These are phyloP conservation scores for Panzeria rudis DNA, from an alignment of 2,888 invertebrate species.

Conservation along the genomic window DNA sequence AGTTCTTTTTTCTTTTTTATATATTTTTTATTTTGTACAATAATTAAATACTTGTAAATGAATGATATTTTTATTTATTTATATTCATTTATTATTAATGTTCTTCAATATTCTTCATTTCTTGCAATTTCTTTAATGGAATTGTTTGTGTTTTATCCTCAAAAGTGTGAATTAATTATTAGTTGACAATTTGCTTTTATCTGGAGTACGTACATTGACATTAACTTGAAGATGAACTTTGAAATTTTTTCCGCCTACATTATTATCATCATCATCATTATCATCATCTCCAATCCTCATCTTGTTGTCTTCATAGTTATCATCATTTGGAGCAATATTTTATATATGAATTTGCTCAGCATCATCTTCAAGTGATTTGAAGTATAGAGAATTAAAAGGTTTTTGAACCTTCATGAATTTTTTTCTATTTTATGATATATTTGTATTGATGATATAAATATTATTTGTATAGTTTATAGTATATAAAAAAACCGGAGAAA, in stretches of 20 bases:
- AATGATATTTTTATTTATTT: not conserved
- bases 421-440: no score
- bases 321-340: not conserved
- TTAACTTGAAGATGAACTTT: slow-evolving; percentile 47
- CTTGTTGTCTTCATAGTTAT: not conserved
- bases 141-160: not conserved
- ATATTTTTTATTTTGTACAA: not conserved
- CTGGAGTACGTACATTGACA: slow-evolving; percentile 29
- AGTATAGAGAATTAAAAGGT: no score
- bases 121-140: not conserved
- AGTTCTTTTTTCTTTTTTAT: not conserved
- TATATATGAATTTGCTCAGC: not conserved
- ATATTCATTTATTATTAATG: not conserved
- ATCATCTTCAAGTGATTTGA: no score
- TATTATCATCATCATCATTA: slow-evolving; percentile 20
- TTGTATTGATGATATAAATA: no score
- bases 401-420: no score
- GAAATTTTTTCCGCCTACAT: not conserved
- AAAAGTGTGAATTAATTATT: slow-evolving; percentile 49
- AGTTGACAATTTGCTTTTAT: slow-evolving; percentile 11
- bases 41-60: not conserved
- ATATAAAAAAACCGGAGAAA: no score
- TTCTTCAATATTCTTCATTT: not conserved
- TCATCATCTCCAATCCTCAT: not conserved
- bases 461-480: no score